Percentiles rank a stretch among this genome's conserved stretches.
Conservation (phyloP, 1,140 invertebrate species). For the Teleopsis dalmanni region DNA sequence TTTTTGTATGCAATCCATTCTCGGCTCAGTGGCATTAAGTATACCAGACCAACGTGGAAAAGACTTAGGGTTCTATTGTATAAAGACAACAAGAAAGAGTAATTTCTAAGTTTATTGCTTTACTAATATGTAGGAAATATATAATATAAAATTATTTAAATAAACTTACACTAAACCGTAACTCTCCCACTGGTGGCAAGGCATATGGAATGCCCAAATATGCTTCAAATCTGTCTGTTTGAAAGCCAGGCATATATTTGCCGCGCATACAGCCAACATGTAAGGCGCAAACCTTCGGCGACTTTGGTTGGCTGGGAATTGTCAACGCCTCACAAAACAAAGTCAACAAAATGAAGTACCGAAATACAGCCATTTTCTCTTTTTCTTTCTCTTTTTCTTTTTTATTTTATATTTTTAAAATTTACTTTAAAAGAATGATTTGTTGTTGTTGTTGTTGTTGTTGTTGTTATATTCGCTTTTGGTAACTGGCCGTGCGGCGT, state of each 20-base stretch:
- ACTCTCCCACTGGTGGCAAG: constrained; percentile 28
- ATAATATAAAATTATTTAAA: background rate
- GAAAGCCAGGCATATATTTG: constrained; percentile 23
- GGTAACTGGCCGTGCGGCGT: too few relatives aligned
- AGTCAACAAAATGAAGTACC: too few relatives aligned
- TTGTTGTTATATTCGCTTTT: background rate
- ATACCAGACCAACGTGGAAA: constrained; percentile 22
- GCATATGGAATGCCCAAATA: constrained; percentile 40
- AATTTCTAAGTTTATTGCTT: background rate
- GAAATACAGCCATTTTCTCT: too few relatives aligned
- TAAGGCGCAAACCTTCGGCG: constrained; percentile 15
- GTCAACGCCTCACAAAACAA: too few relatives aligned
- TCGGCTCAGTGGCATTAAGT: constrained; percentile 26
- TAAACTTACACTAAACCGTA: constrained; percentile 32
- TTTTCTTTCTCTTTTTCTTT: too few relatives aligned
- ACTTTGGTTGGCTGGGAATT: too few relatives aligned
- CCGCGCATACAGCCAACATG: constrained; percentile 29
- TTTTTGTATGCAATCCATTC: constrained; percentile 37
- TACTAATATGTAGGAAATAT: background rate
- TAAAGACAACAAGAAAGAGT: background rate
- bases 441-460: background rate
- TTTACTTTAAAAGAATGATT: background rate
- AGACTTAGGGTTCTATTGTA: constrained; percentile 28
- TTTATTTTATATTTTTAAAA: background rate
- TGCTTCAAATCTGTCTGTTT: constrained; percentile 28